Evolutionary conservation across 2,113 vertebrate species (phyloP), one percentile per base, ranked within the genome.

Genomic region (Eidolon helvum): DNA sequence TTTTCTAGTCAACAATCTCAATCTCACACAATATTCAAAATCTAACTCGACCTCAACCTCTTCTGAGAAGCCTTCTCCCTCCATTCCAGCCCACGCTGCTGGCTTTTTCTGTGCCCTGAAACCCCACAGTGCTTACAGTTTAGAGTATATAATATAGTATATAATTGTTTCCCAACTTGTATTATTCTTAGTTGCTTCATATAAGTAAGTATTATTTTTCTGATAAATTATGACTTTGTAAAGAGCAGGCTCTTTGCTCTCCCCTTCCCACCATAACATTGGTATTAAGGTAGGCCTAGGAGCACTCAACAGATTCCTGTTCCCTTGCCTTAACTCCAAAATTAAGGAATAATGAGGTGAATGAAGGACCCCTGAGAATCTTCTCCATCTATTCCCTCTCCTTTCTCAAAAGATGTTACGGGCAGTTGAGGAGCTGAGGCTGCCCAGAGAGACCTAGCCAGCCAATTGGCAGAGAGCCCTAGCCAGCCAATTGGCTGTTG

Each of bases 121-220:
- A 30, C 61, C 87, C 68, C 93, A 28, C 0, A 14, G 57, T 30
- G 55, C 71, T 96, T 83, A 65, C 22, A 71, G 43, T 96, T 95
- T 75, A 75, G 18, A 95, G 38, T 72, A 93, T 43, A 91, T 71
- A 79, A 90, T 90, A 69, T 82, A 82, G 53, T 50, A 87, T 45
- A 24, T 78, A 93, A 94, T 95, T 96, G 57, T 92, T 95, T 90
- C 48, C 80, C 65, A 84, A 89, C 15, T 86, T 79, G 43, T 43
- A 93, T 92, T 95, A 91, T 93, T 93, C 45, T 57, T 96, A 92
- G 74, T 74, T 95, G 87, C 40, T 90, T 83, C 57, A 77, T 74
- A 72, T 38, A 48, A 95, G 18, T 91, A 86, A 87, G 80, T 71
- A 91, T 53, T 71, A 40, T 69, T 96, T 89, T 86, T 87, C 69